Evolutionary conservation across 2,113 vertebrate genomes (phyloP), one percentile per base, ranked within the genome.

Genomic region (Misgurnus mizolepis): DNA sequence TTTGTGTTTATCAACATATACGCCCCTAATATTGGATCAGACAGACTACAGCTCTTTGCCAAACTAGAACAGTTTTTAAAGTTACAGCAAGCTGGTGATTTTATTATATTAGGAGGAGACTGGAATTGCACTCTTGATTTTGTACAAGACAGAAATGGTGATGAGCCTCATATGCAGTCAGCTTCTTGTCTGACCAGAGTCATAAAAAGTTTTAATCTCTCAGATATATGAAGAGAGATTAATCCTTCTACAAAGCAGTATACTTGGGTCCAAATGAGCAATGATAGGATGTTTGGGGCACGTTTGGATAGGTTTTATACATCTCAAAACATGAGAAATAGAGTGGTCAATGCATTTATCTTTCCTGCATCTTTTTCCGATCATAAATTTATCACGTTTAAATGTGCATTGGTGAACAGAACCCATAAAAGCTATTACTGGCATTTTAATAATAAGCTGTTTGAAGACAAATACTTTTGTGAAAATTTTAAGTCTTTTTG

Each of bases 81-180:
- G 12, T 4, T 12, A 50, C 9, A 50, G 49, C 9, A 65, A 6
- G 8, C 22, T 27, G 43, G 10, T 5, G 39, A 43, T 3, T 68
- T 27, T 22, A 68, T 68, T 68, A 4, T 68, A 12, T 7, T 68
- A 0, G 67, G 64, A 6, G 67, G 67, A 34, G n/a, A 27, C 4
- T 67, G 39, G 39, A 67, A 45, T 3, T 68, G 67, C 10, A 68
- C 67, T 68, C n/a, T 68, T 18, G 67, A 69, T 67, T 67, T 67
- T 47, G 45, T 7, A 11, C 2, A 10, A 3, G 66, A 67, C 10
- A 67, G 41, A n/a, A 67, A 69, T 50, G 18, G 67, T 14, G 45
- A 69, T 12, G 43, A 68, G 10, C 47, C 67, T 49, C 47, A 65
- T 9, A 1, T 7, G 4, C 2, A 7, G 39, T 65, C 62, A 65